Evolutionary conservation across 2,888 invertebrate species (phyloP).

Genomic region (Coenonympha glycerion): DNA sequence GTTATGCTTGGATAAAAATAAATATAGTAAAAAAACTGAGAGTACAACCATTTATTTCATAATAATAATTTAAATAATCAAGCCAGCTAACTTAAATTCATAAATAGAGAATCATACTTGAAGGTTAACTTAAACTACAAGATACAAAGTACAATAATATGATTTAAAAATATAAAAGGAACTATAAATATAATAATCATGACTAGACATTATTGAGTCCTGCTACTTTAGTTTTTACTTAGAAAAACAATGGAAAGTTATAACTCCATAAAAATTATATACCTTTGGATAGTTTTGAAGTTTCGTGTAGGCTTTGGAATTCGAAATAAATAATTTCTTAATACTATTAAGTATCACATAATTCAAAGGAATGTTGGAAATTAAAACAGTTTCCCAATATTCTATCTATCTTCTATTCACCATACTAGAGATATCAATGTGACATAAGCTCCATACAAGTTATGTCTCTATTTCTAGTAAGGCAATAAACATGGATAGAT

Average conservation of each 20-base stretch:
- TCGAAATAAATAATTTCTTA: not conserved
- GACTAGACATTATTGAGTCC: conserved; percentile 16
- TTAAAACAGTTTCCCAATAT: conserved; percentile 6
- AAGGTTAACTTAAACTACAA: not conserved
- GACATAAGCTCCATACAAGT: not conserved
- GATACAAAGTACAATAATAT: not conserved
- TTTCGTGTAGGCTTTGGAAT: not conserved
- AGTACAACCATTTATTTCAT: conserved; percentile 4
- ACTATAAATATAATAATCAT: conserved; percentile 15
- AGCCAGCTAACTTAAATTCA: not conserved
- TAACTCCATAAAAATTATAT: not conserved
- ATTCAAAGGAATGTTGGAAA: not conserved
- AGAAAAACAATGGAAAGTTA: not conserved
- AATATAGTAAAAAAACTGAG: not conserved
- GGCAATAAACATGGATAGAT: too few relatives aligned
- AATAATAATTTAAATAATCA: not conserved
- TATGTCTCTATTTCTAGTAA: too few relatives aligned
- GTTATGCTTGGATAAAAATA: not conserved
- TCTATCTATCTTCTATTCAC: too few relatives aligned
- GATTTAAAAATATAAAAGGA: conserved; percentile 11
- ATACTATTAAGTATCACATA: not conserved
- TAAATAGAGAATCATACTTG: not conserved
- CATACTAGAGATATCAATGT: too few relatives aligned
- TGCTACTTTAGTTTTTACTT: not conserved
- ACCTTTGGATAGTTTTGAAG: not conserved